These are phyloP conservation scores for Mormyrops attenuatus DNA, from an alignment of 2,797 vertebrate genomes.

Conservation along the genomic window DNA sequence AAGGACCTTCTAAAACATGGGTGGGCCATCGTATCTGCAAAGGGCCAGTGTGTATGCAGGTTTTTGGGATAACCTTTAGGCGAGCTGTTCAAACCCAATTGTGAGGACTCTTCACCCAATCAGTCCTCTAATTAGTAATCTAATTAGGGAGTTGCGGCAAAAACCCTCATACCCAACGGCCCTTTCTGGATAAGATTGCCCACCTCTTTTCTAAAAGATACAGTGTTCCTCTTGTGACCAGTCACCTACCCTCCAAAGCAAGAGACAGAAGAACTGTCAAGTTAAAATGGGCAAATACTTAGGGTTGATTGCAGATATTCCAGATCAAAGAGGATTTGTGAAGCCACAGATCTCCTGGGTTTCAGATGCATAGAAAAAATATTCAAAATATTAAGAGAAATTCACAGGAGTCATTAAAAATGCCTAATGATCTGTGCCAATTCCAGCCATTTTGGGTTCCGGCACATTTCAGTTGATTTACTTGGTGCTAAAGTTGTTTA, in stretches of 20 bases:
- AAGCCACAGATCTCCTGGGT: slow-evolving; percentile 44
- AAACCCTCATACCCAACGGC: not conserved
- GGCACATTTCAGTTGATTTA: slow-evolving; percentile 45
- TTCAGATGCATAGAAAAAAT: slow-evolving; percentile 49
- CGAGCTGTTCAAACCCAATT: not conserved
- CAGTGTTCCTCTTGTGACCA: not conserved
- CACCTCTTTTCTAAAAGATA: not conserved
- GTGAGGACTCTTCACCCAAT: not conserved
- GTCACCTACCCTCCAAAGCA: not conserved
- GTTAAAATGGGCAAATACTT: not conserved
- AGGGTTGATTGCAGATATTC: not conserved
- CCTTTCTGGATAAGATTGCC: not conserved
- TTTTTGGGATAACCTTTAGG: not conserved
- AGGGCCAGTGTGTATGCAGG: not conserved
- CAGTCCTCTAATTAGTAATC: not conserved
- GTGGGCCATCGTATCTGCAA: not conserved
- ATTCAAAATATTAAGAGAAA: slow-evolving; percentile 61
- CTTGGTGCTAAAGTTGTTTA: slow-evolving; percentile 42
- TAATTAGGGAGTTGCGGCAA: not conserved
- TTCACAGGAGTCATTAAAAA: slow-evolving; percentile 31
- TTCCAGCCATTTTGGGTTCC: slow-evolving; percentile 30
- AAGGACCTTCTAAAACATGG: not conserved
- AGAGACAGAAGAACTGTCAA: not conserved
- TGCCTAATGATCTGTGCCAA: slow-evolving; percentile 45
- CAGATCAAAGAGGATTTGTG: not conserved